Evolutionary conservation across 2,113 vertebrate species (phyloP).

Genomic region (Struthio camelus): DNA sequence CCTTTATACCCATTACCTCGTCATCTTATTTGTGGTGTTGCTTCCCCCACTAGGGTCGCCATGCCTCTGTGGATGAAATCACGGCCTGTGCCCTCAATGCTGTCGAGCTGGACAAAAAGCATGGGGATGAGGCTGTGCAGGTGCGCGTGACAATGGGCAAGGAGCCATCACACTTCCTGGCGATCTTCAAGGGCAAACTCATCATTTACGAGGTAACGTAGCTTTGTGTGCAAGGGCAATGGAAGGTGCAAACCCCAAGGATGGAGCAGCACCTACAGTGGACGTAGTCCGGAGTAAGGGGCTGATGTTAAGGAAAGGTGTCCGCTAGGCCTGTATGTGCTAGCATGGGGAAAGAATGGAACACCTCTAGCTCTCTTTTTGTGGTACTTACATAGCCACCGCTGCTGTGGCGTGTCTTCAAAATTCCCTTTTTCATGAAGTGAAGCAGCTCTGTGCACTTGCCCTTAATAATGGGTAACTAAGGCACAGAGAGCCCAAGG

Average conservation of each 20-base stretch:
- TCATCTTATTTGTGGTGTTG: rapidly evolving
- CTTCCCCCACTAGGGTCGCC: conserved; percentile 78
- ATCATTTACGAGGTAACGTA: conserved; percentile 84
- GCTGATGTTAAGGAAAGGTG: neutral
- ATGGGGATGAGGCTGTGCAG: conserved; percentile 85
- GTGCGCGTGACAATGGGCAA: conserved; percentile 92
- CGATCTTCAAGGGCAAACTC: conserved; percentile 88
- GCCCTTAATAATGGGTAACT: no score
- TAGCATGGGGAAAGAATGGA: neutral
- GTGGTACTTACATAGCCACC: neutral
- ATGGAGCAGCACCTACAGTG: neutral
- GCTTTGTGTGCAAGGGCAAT: rapidly evolving
- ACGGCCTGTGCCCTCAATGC: conserved; percentile 87
- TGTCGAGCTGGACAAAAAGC: conserved; percentile 81
- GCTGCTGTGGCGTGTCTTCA: neutral
- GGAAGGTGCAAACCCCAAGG: rapidly evolving
- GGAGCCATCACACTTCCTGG: conserved; percentile 89
- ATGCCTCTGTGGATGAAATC: conserved; percentile 86
- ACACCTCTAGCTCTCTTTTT: neutral
- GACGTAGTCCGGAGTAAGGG: neutral
- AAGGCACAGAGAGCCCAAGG: neutral
- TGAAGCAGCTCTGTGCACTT: neutral
- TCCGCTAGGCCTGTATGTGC: neutral
- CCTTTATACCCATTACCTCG: neutral
- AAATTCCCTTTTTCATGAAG: neutral